Conservation (phyloP, 2,113 vertebrate genomes). For the Miniopterus natalensis region DNA sequence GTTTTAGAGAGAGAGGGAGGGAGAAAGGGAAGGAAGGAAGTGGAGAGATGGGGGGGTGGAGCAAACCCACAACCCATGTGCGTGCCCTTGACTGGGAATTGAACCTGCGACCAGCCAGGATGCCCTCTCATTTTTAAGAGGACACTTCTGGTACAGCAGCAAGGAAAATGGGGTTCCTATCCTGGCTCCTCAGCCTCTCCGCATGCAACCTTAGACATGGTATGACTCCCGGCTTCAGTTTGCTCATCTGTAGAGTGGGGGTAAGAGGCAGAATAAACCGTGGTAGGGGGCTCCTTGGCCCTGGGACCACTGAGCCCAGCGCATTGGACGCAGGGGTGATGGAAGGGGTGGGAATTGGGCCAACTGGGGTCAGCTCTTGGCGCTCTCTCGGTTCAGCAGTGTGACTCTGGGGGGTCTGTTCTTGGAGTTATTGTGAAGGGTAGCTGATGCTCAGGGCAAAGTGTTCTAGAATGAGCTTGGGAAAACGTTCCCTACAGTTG, state of each 20-base stretch:
- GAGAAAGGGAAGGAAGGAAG: too few relatives aligned
- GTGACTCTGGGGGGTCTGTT: not conserved
- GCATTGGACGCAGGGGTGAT: not conserved
- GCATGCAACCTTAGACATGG: not conserved
- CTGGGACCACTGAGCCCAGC: fast-evolving
- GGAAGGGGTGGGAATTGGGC: too few relatives aligned
- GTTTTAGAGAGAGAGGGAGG: too few relatives aligned
- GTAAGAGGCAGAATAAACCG: not conserved
- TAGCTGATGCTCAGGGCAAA: not conserved
- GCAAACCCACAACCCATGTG: too few relatives aligned
- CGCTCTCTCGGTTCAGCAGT: not conserved
- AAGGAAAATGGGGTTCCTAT: not conserved
- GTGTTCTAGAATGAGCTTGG: not conserved
- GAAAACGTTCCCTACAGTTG: not conserved
- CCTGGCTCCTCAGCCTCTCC: not conserved
- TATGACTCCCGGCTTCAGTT: not conserved
- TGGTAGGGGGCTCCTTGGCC: not conserved
- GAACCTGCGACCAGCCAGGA: too few relatives aligned
- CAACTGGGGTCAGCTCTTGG: not conserved
- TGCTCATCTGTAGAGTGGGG: not conserved
- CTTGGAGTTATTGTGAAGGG: not conserved
- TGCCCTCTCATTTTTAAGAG: not conserved
- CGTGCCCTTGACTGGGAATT: too few relatives aligned
- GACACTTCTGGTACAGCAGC: not conserved
- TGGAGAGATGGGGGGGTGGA: too few relatives aligned